phyloP scores from a whole-genome alignment of 2,113 vertebrate genomes.

The Ovis canadensis region DNA sequence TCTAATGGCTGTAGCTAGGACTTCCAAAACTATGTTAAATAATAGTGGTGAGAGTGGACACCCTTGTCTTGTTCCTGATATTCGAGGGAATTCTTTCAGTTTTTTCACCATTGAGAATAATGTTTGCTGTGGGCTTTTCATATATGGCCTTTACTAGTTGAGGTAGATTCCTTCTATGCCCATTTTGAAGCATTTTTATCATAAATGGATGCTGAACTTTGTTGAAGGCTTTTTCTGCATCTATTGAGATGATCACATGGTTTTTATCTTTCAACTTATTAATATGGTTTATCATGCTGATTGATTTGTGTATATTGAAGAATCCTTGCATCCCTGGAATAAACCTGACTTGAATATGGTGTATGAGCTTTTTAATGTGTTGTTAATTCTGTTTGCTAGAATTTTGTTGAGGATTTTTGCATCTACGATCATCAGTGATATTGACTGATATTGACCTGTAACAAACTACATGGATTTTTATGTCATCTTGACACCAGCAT shows the following conservation, averaged over 20 bases:
- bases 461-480: neutral
- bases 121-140: neutral
- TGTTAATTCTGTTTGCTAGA: neutral
- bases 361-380: neutral
- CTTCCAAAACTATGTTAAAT: neutral
- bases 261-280: neutral
- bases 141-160: neutral
- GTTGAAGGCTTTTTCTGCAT: neutral
- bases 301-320: neutral
- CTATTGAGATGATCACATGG: neutral
- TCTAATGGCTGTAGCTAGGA: neutral
- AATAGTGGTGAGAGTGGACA: neutral
- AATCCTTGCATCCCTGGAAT: neutral
- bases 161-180: neutral
- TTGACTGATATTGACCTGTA: neutral
- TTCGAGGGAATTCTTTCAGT: neutral
- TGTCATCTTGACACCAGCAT: neutral
- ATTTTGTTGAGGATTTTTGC: neutral
- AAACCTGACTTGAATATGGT: neutral
- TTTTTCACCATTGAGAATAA: neutral
- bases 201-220: neutral
- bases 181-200: neutral
- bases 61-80: neutral
- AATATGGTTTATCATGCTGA: neutral
- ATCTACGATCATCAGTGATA: neutral